Conservation (phyloP, 2,113 vertebrate species). For the Helogale parvula region DNA sequence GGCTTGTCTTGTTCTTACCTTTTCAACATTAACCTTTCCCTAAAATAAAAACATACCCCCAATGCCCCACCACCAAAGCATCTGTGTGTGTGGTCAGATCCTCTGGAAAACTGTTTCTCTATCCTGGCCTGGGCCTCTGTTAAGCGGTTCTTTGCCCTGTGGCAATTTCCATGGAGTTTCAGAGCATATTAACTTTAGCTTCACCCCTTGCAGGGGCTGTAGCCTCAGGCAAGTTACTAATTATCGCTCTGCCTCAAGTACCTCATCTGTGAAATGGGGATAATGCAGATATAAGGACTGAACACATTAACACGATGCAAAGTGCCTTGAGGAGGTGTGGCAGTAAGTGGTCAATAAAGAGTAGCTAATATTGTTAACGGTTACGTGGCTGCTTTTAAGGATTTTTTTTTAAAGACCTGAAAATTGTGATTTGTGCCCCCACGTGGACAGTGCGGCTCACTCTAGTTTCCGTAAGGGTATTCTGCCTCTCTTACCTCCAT, state of each 20-base stretch:
- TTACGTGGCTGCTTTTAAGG: not conserved
- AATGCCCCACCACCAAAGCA: not conserved
- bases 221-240: not conserved
- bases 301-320: not conserved
- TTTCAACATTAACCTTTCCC: not conserved
- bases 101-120: not conserved
- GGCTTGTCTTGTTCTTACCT: slow-evolving; percentile 5
- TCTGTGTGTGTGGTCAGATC: not conserved
- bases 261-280: slow-evolving; percentile 11
- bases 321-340: not conserved
- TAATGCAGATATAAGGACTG: not conserved
- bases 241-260: not conserved
- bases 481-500: not conserved
- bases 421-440: not conserved
- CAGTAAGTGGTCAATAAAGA: not conserved
- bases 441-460: not conserved
- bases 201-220: not conserved
- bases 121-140: not conserved
- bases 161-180: not conserved
- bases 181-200: not conserved
- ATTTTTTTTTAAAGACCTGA: not conserved
- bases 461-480: not conserved
- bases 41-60: not conserved
- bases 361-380: not conserved
- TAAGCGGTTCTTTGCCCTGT: not conserved